Evolutionary conservation across 2,113 vertebrate species (phyloP).

Genomic region (Neogale vison): DNA sequence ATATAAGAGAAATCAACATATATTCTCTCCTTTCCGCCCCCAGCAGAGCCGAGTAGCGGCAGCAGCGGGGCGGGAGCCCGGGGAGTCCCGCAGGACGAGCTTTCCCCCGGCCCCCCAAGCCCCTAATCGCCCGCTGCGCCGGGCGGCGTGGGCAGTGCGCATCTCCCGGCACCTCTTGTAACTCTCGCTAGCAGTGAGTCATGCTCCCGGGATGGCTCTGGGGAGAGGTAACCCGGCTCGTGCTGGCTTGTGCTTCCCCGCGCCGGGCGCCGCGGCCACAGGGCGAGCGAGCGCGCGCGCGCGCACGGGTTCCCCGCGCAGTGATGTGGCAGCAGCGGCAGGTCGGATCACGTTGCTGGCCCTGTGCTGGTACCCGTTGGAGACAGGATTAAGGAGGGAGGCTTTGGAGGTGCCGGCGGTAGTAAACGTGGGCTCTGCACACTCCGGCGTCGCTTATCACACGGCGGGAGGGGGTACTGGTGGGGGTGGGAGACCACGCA

Average conservation of each 20-base stretch:
- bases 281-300: constrained; percentile 22
- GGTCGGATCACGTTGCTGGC: constrained; percentile 85
- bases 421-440: constrained; percentile 77
- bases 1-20: neutral
- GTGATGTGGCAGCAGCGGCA: constrained; percentile 79
- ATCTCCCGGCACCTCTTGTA: constrained; percentile 2
- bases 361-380: constrained; percentile 83
- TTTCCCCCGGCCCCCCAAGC: neutral
- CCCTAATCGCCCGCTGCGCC: neutral
- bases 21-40: neutral
- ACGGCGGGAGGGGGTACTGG: neutral
- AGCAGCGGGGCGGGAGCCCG: neutral
- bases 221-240: neutral
- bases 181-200: constrained; percentile 45
- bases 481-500: neutral
- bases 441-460: constrained; percentile 42
- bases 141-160: neutral
- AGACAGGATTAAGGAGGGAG: constrained; percentile 80
- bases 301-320: constrained; percentile 68
- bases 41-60: neutral
- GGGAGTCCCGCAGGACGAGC: neutral
- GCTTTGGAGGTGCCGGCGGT: constrained; percentile 72
- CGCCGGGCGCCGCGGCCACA: constrained; percentile 1
- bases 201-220: constrained; percentile 46
- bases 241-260: neutral